These are phyloP conservation scores for Equus przewalskii DNA, from an alignment of 2,113 vertebrate species.

Conservation along the genomic window DNA sequence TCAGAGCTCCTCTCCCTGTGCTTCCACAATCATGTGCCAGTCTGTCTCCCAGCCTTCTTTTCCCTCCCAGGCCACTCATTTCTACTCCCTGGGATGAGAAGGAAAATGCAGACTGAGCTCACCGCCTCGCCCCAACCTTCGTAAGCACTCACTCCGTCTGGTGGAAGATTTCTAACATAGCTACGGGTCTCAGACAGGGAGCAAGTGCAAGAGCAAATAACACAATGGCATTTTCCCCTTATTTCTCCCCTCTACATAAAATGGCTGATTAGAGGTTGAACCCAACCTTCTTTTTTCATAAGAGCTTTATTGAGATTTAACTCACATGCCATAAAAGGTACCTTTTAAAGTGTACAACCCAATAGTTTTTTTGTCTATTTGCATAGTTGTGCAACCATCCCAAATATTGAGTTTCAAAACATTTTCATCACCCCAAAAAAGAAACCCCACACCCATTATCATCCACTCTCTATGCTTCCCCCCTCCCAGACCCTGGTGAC, in stretches of 20 bases:
- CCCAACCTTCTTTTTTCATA: background rate
- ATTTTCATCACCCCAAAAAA: background rate
- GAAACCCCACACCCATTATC: background rate
- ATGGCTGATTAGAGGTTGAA: background rate
- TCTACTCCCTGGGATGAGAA: background rate
- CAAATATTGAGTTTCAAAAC: background rate
- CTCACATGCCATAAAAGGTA: background rate
- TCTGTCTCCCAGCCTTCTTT: fast-evolving
- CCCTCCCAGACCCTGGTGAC: background rate
- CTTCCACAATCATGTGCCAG: no score
- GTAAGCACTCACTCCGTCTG: background rate
- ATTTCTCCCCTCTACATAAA: background rate
- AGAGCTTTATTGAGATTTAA: background rate
- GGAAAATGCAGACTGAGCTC: background rate
- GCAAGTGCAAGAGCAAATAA: background rate
- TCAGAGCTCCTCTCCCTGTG: background rate
- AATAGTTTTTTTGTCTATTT: background rate
- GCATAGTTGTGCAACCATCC: background rate
- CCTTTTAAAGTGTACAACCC: background rate
- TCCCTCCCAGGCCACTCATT: background rate
- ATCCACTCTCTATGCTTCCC: background rate
- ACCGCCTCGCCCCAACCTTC: fast-evolving
- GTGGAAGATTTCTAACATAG: background rate
- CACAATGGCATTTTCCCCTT: background rate
- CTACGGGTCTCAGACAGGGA: background rate